phyloP scores from a whole-genome alignment of 2,888 invertebrate species.

The Tricholauxania praeusta region DNA sequence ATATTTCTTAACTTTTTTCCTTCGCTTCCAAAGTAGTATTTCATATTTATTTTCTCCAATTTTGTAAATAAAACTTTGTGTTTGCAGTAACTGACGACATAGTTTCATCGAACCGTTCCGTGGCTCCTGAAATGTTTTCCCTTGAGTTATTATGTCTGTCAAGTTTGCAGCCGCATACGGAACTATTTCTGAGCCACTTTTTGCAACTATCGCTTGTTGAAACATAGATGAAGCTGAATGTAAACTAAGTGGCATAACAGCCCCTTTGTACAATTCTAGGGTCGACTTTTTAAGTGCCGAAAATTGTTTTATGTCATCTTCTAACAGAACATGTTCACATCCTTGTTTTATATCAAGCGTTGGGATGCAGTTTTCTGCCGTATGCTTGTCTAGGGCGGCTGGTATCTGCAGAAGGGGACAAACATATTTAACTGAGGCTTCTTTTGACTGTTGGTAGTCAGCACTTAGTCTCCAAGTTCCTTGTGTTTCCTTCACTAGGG shows the following conservation, averaged over 20 bases:
- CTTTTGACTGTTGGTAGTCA: conserved; percentile 4
- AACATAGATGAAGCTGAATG: too few species aligned
- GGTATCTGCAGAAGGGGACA: background rate
- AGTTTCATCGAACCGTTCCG: background rate
- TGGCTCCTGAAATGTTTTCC: background rate
- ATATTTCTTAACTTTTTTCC: too few species aligned
- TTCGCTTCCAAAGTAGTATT: too few species aligned
- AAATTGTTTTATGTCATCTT: too few species aligned
- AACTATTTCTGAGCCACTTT: too few species aligned
- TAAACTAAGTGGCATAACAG: too few species aligned
- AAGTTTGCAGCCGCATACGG: too few species aligned
- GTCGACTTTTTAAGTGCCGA: too few species aligned
- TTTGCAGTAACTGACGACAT: background rate
- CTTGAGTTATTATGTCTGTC: too few species aligned
- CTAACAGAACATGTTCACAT: background rate
- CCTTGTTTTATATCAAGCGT: background rate
- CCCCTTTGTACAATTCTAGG: background rate
- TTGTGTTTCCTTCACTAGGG: background rate
- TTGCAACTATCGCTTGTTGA: too few species aligned
- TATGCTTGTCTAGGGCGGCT: background rate
- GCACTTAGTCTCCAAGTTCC: background rate
- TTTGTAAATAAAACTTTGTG: background rate
- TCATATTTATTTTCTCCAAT: too few species aligned
- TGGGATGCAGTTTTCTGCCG: background rate
- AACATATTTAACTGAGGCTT: too few species aligned